Percentiles rank a stretch among this genome's conserved stretches.
Conservation (phyloP, 2,113 vertebrate species). For the Mus spicilegus region DNA sequence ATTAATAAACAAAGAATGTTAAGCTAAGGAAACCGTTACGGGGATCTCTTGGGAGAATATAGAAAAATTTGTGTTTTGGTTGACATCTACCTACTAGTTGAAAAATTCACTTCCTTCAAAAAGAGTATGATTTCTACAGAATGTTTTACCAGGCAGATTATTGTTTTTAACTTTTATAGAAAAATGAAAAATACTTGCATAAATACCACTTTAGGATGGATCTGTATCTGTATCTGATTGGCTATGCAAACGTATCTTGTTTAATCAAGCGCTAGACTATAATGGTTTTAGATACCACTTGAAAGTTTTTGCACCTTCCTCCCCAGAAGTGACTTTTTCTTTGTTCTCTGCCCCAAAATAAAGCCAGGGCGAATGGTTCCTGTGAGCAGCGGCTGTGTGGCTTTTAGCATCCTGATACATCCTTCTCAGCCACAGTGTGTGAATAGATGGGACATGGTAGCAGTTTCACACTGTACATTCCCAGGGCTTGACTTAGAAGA, state of each 20-base stretch:
- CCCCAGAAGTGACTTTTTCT: background rate
- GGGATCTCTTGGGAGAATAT: background rate
- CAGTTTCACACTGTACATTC: background rate
- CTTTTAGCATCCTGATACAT: background rate
- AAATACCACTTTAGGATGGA: background rate
- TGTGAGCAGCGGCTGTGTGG: background rate
- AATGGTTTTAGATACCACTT: background rate
- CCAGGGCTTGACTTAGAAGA: background rate
- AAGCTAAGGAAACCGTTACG: background rate
- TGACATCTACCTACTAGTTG: background rate
- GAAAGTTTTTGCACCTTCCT: background rate
- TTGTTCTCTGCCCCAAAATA: background rate
- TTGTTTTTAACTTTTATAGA: background rate
- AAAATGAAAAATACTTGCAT: background rate
- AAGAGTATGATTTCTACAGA: background rate
- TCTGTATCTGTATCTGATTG: background rate
- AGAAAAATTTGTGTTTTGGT: constrained; percentile 3
- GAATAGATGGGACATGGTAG: background rate
- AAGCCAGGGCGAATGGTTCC: background rate
- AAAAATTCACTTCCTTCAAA: background rate
- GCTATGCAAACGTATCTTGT: background rate
- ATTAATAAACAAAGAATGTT: background rate
- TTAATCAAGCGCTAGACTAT: background rate
- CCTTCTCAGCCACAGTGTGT: background rate
- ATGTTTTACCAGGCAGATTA: background rate